Conservation (phyloP, 2,888 invertebrate genomes). For the Quadriops clusia region DNA sequence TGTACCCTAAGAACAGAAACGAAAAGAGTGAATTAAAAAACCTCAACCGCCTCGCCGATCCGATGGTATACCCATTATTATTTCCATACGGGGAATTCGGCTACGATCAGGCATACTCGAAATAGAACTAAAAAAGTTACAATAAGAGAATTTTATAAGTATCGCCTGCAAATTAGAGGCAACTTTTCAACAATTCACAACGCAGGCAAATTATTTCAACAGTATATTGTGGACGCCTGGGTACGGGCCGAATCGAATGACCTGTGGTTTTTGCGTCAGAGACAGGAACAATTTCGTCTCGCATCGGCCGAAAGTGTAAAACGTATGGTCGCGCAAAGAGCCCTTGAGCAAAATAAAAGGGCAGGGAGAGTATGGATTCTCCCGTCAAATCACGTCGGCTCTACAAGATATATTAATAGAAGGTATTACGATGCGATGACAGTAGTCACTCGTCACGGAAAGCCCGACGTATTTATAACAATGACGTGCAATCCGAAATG, state of each 20-base stretch:
- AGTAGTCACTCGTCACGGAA: constrained; percentile 10
- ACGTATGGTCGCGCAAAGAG: constrained; percentile 2
- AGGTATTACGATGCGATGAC: constrained; percentile 15
- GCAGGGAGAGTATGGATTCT: constrained; percentile 9
- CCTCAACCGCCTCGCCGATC: constrained; percentile 10
- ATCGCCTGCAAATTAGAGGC: constrained; percentile 5
- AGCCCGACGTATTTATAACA: constrained; percentile 15
- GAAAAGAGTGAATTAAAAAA: constrained; percentile 7
- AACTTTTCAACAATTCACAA: constrained; percentile 4
- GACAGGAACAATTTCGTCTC: constrained; percentile 5
- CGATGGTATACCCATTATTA: constrained; percentile 14
- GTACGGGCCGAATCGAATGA: constrained; percentile 7
- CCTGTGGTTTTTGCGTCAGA: constrained; percentile 5
- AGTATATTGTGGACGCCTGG: constrained; percentile 9
- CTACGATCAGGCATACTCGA: too few species aligned
- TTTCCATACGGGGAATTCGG: constrained; percentile 15
- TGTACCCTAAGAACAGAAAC: constrained; percentile 1
- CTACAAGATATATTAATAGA: constrained; percentile 1
- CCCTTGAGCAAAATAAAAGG: constrained; percentile 5
- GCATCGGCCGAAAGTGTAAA: constrained; percentile 4
- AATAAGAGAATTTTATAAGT: constrained; percentile 5
- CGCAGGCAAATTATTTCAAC: constrained; percentile 8
- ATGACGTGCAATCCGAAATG: constrained; percentile 17
- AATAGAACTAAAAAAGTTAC: constrained; percentile 1
- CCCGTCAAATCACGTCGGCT: constrained; percentile 5